Percentiles rank a stretch among this genome's conserved stretches.
Conservation (phyloP, 2,113 vertebrate species). For the Cyprinodon brontotheroides region DNA sequence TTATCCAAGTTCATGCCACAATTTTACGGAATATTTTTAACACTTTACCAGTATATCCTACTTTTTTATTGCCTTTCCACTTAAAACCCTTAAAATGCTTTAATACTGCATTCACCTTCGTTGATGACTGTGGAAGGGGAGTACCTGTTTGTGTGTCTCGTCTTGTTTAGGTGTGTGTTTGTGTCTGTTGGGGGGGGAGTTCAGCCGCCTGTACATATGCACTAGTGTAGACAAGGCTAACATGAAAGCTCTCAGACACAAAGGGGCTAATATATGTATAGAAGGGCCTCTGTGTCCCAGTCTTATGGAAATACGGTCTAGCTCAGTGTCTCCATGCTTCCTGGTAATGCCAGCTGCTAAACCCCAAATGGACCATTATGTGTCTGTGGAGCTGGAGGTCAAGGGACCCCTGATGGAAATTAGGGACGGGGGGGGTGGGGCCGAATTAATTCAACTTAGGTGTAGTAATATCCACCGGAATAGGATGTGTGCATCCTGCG, state of each 20-base stretch:
- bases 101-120: too few species aligned
- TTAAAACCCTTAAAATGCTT: too few species aligned
- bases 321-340: slow-evolving; percentile 58
- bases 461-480: slow-evolving; percentile 38
- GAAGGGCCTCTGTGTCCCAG: slow-evolving; percentile 71
- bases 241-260: slow-evolving; percentile 75
- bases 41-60: too few species aligned
- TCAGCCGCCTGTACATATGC: slow-evolving; percentile 7
- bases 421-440: slow-evolving; percentile 60
- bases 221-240: slow-evolving; percentile 46
- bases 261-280: slow-evolving; percentile 78
- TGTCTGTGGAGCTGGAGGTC: slow-evolving; percentile 73
- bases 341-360: slow-evolving; percentile 69
- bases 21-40: too few species aligned
- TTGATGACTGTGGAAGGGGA: not conserved
- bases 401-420: slow-evolving; percentile 71
- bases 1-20: too few species aligned
- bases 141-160: slow-evolving; percentile 11
- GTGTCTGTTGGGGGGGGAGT: slow-evolving; percentile 4
- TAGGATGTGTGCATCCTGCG: slow-evolving; percentile 25
- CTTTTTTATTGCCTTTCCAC: too few species aligned
- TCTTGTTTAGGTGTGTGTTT: slow-evolving; percentile 5
- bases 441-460: slow-evolving; percentile 70
- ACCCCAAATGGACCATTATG: slow-evolving; percentile 77
- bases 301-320: slow-evolving; percentile 77